Evolutionary conservation across 2,888 invertebrate genomes (phyloP), one percentile per base, ranked within the genome.

Genomic region (Gymnosoma rotundatum): DNA sequence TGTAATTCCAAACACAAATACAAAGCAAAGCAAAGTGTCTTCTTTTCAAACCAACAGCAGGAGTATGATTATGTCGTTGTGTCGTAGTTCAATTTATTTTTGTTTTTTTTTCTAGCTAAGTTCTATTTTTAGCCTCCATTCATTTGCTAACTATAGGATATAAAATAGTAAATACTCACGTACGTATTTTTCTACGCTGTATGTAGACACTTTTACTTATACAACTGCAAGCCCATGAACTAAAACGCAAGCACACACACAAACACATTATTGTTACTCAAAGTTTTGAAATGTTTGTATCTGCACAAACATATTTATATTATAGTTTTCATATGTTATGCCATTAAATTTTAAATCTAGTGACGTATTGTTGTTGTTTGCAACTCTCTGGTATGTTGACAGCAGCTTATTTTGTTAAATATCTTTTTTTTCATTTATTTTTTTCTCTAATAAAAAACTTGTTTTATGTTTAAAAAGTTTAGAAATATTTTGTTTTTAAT

Each of bases 91-190:
- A 32, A 32, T 32, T 32, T 32, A 5, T 32, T 32, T 32, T 32
- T 5, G 2, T 7, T 78, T 45, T 54, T 21, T 52, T 7, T 73
- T 80, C 69, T 69, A 78, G 81, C 84, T 84, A 74, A 81, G 48
- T 32, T 84, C 81, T 84, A 84, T 81, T 81, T 84, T 78, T 84
- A 81, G 81, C 81, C 20, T 70, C 70, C 81, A 83, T 83, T 83
- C 76, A 74, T 73, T 58, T 42, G 74, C 73, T 66, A 52, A 63
- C 60, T 67, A 67, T 7, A 50, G 18, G 36, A 18, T 56, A 16
- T 38, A 70, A 50, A 63, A 70, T 78, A 48, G 45, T 48, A n/a
- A 48, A 16, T 42, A 48, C 45, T 14, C 45, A 48, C 45, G 42
- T 42, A 42, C 12, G 10, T 48, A 48, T 48, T 16, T 48, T 6